Evolutionary conservation across 30 jellyfish, hydroid and myxozoan species (phyloP), one percentile per base, ranked within the genome.

Genomic region (Pseudorhiza aurosa): DNA sequence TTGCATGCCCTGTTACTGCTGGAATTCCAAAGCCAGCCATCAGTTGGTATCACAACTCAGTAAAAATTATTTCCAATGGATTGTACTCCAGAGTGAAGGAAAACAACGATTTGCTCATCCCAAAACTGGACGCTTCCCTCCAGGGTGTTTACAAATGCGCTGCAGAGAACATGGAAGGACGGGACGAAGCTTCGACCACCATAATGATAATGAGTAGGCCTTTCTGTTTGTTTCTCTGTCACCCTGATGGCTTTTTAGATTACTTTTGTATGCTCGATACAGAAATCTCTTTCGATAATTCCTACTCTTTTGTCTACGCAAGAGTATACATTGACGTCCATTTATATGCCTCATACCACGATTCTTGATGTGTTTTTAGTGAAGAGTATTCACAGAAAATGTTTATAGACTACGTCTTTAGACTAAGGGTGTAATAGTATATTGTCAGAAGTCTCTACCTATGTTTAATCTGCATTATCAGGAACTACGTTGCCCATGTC

Each of bases 1-100:
- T 88, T 29, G 58, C 72, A 36, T 88, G 97, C 45, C 85, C 85
- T 17, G 79, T 80, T 22, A 40, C 65, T 1, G 83, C 57, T 26
- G 97, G 94, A 24, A 51, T 29, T 26, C 97, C 97, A 21, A 55
- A 49, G 28, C 97, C 97, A 26, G 55, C 84, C 28, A 51, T 75
- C 29, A 39, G 57, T 11, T 88, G 97, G 97, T 68, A 45, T 50
- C 88, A 71, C 64, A 88, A 88, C 37, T 81, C 77, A 8, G 85
- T 29, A 24, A 91, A 83, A 39, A 63, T 88, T 15, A 81, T 50
- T 0, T 75, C 82, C 0, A 80, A 80, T 32, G 85, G 84, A 8
- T 65, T 33, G 17, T 80, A 30, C 32, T 45, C 69, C 37, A 70
- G 43, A 21, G 62, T 80, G 15, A 77, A 87, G 36, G 86, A 51